These are phyloP conservation scores for Cepaea nemoralis DNA, from an alignment of 1,140 invertebrate species.

Conservation along the genomic window DNA sequence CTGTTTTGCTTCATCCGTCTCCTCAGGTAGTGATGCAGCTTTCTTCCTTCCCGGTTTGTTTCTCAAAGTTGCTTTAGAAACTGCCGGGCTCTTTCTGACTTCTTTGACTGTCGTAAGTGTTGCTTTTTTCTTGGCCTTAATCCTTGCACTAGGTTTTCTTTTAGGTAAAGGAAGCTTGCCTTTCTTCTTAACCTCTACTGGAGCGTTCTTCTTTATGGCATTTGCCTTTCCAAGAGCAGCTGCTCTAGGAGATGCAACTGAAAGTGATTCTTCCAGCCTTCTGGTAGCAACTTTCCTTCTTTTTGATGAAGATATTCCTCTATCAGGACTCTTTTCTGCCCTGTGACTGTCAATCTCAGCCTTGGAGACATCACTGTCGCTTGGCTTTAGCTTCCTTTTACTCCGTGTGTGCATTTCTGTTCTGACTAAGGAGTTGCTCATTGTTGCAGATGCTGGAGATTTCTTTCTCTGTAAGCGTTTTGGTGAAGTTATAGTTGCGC, in stretches of 20 bases:
- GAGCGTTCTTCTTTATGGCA: constrained; percentile 18
- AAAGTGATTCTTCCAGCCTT: background rate
- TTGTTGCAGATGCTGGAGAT: background rate
- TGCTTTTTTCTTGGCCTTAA: constrained; percentile 45
- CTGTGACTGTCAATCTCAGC: background rate
- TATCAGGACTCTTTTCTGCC: background rate
- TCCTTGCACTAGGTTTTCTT: constrained; percentile 48
- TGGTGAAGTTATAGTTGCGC: background rate
- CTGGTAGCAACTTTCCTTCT: background rate
- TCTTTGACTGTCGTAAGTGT: constrained; percentile 41
- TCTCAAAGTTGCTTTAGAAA: constrained; percentile 42
- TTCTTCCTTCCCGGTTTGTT: constrained; percentile 45
- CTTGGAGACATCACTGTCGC: background rate
- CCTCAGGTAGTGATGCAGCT: constrained; percentile 22
- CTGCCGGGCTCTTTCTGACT: constrained; percentile 44
- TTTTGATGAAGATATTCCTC: background rate
- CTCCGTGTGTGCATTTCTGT: background rate
- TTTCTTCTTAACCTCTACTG: background rate
- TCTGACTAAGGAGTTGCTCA: background rate
- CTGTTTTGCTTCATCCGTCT: constrained; percentile 44
- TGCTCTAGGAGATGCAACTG: background rate
- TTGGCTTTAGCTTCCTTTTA: background rate
- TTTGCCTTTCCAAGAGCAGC: background rate
- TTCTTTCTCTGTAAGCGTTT: background rate
- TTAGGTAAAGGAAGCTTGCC: constrained; percentile 30